These are phyloP conservation scores for Dicyrtoma fusca DNA, from an alignment of 2,888 invertebrate species.

Conservation along the genomic window DNA sequence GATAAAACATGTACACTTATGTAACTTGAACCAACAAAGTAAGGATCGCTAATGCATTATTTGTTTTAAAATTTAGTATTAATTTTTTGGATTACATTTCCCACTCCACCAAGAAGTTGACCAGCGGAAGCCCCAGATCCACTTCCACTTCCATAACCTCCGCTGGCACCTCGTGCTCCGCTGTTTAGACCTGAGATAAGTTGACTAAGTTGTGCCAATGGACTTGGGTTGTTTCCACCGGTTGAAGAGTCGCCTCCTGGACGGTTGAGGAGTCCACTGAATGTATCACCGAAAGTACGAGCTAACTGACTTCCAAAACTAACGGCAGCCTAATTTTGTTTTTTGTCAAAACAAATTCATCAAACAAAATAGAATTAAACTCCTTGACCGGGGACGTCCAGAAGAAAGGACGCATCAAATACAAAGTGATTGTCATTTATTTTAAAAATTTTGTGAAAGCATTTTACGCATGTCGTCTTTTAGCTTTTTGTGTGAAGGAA, in stretches of 20 bases:
- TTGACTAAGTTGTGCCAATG: constrained; percentile 32
- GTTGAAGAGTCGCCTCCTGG: constrained; percentile 36
- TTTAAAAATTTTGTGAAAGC: neutral
- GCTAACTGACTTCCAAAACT: constrained; percentile 57
- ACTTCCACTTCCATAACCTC: neutral
- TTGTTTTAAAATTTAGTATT: constrained; percentile 21
- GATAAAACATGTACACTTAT: constrained; percentile 18
- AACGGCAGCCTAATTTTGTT: constrained; percentile 52
- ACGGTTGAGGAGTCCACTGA: constrained; percentile 55
- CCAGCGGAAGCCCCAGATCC: constrained; percentile 28
- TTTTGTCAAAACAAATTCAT: neutral
- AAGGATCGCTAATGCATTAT: neutral
- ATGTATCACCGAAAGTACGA: constrained; percentile 55
- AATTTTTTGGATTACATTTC: constrained; percentile 51
- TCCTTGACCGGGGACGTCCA: neutral
- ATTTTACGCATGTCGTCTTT: neutral
- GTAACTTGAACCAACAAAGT: neutral
- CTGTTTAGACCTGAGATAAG: constrained; percentile 31
- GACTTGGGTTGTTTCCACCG: constrained; percentile 22
- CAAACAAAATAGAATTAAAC: neutral
- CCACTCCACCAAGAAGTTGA: constrained; percentile 56
- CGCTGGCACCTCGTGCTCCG: constrained; percentile 12
- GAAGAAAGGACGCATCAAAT: neutral
- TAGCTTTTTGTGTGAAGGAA: neutral
- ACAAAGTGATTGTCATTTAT: neutral